Conservation (phyloP, 2,797 vertebrate species). For the Poecilia wingei region DNA sequence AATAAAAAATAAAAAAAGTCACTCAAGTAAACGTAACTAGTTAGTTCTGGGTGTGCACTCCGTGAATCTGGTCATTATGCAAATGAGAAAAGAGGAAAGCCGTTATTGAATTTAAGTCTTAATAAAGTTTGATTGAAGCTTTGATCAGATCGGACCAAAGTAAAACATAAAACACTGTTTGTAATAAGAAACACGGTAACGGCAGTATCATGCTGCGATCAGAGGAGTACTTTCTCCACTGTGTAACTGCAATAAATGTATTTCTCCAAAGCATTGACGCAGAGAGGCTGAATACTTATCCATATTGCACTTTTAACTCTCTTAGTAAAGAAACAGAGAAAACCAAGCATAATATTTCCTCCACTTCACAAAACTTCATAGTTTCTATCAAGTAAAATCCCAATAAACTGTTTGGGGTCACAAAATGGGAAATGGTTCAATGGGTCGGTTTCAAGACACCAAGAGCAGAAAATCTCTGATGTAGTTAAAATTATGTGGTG, state of each 20-base stretch:
- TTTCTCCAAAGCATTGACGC: neutral
- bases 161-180: neutral
- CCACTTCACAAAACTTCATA: neutral
- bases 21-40: no score
- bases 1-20: no score
- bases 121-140: neutral
- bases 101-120: neutral
- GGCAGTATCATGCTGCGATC: neutral
- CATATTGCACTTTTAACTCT: neutral
- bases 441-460: neutral
- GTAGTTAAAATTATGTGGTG: conserved; percentile 26
- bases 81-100: neutral
- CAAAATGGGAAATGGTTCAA: neutral
- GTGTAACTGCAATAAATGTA: neutral
- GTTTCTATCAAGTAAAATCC: neutral
- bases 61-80: neutral
- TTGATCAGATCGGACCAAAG: neutral
- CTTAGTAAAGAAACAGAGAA: neutral
- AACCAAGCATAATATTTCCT: neutral
- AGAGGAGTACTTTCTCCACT: no score
- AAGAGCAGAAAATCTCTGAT: neutral
- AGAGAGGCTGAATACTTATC: neutral
- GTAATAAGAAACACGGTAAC: neutral
- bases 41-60: no score
- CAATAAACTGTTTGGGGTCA: neutral